Percentiles rank a stretch among this genome's conserved stretches.
phyloP scores from a whole-genome alignment of 23 tunicate species.

The Styela clava region DNA sequence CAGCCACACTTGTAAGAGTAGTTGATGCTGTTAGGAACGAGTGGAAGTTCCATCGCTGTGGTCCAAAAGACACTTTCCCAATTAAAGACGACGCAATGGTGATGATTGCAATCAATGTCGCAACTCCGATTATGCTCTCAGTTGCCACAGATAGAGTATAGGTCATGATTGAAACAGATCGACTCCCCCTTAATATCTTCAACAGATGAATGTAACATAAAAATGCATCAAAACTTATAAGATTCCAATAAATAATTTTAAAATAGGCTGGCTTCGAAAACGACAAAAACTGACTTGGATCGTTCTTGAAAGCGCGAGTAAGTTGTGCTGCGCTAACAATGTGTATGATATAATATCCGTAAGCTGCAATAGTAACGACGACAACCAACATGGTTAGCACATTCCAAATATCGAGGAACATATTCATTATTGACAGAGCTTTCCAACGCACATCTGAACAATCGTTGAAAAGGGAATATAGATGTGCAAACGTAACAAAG shows the following conservation, averaged over 20 bases:
- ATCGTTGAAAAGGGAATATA: constrained; percentile 36
- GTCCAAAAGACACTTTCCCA: constrained; percentile 31
- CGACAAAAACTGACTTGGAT: constrained; percentile 37
- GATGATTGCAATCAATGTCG: constrained; percentile 16
- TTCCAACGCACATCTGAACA: constrained; percentile 47
- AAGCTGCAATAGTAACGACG: constrained; percentile 30
- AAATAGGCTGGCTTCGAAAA: constrained; percentile 43
- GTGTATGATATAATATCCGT: constrained; percentile 28
- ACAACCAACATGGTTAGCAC: constrained; percentile 14
- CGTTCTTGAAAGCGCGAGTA: constrained; percentile 20
- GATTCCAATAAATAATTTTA: not conserved
- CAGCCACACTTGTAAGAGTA: constrained; percentile 22
- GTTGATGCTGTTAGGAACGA: constrained; percentile 5
- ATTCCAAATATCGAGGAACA: constrained; percentile 48
- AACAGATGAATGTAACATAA: constrained; percentile 48
- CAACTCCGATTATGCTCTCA: constrained; percentile 25
- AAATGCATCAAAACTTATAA: constrained; percentile 38
- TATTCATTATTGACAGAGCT: constrained; percentile 6
- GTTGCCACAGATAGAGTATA: constrained; percentile 33
- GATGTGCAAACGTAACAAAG: not conserved
- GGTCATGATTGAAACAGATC: constrained; percentile 51
- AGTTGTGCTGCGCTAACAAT: constrained; percentile 9
- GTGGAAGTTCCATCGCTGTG: constrained; percentile 6
- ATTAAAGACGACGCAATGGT: constrained; percentile 38
- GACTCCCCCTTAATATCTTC: constrained; percentile 70